Conservation (phyloP, 2,888 invertebrate genomes). For the Erebia epiphron region DNA sequence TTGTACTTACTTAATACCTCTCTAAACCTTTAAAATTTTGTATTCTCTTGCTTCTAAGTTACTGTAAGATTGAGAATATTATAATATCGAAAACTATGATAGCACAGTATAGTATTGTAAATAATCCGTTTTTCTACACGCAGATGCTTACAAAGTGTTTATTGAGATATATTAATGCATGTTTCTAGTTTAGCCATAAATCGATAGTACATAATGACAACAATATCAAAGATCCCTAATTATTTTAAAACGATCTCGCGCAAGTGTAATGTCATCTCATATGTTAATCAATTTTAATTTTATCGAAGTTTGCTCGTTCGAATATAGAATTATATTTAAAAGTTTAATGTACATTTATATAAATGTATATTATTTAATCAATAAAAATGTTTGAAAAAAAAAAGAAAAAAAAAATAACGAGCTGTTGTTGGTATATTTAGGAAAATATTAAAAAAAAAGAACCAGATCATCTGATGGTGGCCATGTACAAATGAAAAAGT, state of each 20-base stretch:
- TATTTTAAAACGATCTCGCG: slow-evolving; percentile 56
- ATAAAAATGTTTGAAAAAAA: slow-evolving; percentile 61
- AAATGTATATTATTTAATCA: slow-evolving; percentile 64
- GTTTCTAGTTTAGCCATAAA: slow-evolving; percentile 76
- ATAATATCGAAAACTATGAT: slow-evolving; percentile 59
- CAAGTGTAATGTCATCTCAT: slow-evolving; percentile 69
- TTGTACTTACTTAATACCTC: slow-evolving; percentile 62
- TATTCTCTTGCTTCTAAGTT: slow-evolving; percentile 65
- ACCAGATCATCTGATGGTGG: slow-evolving; percentile 88
- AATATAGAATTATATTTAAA: slow-evolving; percentile 81
- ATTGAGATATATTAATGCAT: slow-evolving; percentile 62
- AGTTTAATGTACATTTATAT: slow-evolving; percentile 75
- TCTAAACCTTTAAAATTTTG: slow-evolving; percentile 59
- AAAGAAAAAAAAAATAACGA: slow-evolving; percentile 68
- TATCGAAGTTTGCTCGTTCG: slow-evolving; percentile 82
- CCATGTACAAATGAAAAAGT: slow-evolving; percentile 85
- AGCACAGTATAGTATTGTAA: slow-evolving; percentile 66
- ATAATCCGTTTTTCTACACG: slow-evolving; percentile 63
- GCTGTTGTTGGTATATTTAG: slow-evolving; percentile 83
- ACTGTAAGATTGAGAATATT: slow-evolving; percentile 61
- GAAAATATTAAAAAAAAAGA: slow-evolving; percentile 73
- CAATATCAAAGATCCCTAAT: slow-evolving; percentile 77
- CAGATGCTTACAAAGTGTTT: slow-evolving; percentile 72
- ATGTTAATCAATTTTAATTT: slow-evolving; percentile 82
- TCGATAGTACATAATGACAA: slow-evolving; percentile 78